These are phyloP conservation scores for Ectemnius continuus DNA, from an alignment of 2,888 invertebrate species.

Conservation along the genomic window DNA sequence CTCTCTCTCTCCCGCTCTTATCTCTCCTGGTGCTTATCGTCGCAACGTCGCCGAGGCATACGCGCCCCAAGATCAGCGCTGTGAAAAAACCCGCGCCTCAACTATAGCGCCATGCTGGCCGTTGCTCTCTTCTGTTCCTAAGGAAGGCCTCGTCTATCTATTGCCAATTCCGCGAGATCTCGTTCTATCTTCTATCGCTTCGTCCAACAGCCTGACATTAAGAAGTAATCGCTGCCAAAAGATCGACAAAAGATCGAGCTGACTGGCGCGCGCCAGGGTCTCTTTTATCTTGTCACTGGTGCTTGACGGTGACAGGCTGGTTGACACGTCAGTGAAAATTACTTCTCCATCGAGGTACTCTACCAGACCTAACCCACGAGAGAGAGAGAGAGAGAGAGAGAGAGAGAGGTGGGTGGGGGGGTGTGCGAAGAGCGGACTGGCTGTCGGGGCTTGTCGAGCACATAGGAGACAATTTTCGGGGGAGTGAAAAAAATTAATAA, in stretches of 20 bases:
- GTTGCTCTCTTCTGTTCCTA: too few species aligned
- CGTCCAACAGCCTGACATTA: too few species aligned
- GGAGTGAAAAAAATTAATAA: slow-evolving; percentile 77
- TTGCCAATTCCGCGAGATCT: too few species aligned
- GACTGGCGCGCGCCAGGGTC: slow-evolving; percentile 13
- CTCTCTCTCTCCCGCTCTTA: too few species aligned
- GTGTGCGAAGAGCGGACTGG: background rate
- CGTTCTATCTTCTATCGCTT: too few species aligned
- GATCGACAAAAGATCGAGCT: background rate
- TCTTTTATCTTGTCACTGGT: slow-evolving; percentile 50
- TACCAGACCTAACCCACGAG: slow-evolving; percentile 17
- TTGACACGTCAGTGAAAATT: slow-evolving; percentile 72
- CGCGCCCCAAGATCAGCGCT: too few species aligned
- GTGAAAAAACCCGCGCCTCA: too few species aligned
- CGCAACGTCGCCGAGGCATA: too few species aligned
- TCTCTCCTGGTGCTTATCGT: too few species aligned
- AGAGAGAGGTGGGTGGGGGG: background rate
- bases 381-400: slow-evolving; percentile 14
- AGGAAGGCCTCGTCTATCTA: too few species aligned
- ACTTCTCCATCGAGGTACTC: slow-evolving; percentile 54
- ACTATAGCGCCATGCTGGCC: too few species aligned
- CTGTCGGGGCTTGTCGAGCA: slow-evolving; percentile 35
- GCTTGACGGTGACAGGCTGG: slow-evolving; percentile 69
- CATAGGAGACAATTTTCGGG: slow-evolving; percentile 73
- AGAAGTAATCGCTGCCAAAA: background rate